Base-by-base conservation (phyloP, 2,797 vertebrate species). In the Sebastiscus tertius region DNA sequence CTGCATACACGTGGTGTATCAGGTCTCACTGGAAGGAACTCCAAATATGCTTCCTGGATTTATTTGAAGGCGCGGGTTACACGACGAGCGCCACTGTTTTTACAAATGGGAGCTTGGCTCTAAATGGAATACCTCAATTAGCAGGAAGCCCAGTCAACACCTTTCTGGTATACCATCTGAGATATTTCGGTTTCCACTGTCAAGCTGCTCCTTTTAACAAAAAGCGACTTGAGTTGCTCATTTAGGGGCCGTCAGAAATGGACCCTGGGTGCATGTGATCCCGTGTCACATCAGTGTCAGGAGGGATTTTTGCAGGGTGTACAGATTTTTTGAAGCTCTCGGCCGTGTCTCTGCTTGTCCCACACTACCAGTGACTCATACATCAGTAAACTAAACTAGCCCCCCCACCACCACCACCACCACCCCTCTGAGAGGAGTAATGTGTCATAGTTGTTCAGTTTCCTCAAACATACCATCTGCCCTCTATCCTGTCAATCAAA, bases 401-500 rank as follows among this genome's bases (percentile, higher is more conserved):
- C 54, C 74, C 75, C 61, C 10, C 36, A 29, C 13, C 61, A 24
- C 14, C 36, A 29, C 13, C 61, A 24, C 14, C 34, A 64, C 72
- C 36, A 63, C 12, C 75, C 31, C 63, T 81, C 56, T 36, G 74
- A 85, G 77, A 75, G 77, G 72, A 79, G 89, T 86, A 79, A 80
- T 89, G 64, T 86, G 85, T 85, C 86, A 86, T 78, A 87, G 77
- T 79, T 88, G 61, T 86, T 86, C 77, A 83, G 66, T 91, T 92
- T 87, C 77, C 66, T 91, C 81, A 88, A 92, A 91, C 89, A 89
- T 84, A 84, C 87, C 81, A 84, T 91, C 88, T 83, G 88, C 77
- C 84, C 76, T 80, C 76, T 75, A 72, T 67, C 83, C 83, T 87
- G 93, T 92, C 93, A 94, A 90, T 94, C 91, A 92, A 87, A 88